Conservation (phyloP, 2,888 invertebrate genomes). For the Ashinkailepas kermadecensis region DNA sequence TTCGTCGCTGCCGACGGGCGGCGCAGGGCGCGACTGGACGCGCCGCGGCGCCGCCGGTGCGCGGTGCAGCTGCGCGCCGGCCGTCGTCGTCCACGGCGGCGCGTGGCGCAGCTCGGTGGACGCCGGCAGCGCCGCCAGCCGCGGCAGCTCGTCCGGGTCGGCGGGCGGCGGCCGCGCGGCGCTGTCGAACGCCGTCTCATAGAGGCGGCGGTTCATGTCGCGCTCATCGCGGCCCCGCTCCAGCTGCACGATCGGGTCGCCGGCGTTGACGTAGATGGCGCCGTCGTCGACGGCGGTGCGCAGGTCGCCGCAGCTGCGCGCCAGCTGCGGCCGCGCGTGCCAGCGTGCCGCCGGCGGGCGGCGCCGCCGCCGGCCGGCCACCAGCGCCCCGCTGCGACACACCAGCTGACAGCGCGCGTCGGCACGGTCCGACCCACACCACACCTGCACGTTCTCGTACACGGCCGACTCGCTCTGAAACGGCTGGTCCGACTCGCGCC, state of each 20-base stretch:
- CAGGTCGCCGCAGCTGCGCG: constrained; percentile 14
- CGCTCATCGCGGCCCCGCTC: not conserved
- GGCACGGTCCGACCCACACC: not conserved
- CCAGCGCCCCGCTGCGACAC: not conserved
- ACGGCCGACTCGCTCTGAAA: not conserved
- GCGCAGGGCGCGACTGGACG: not conserved
- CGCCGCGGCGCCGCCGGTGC: not conserved
- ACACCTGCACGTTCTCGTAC: not conserved
- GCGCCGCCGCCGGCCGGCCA: not conserved
- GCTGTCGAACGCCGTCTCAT: constrained; percentile 22
- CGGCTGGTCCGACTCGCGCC: not conserved
- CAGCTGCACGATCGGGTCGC: constrained; percentile 15
- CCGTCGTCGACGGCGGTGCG: not conserved
- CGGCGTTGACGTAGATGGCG: constrained; percentile 12
- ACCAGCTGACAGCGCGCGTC: not conserved
- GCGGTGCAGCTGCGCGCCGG: not conserved
- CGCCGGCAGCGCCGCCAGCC: not conserved
- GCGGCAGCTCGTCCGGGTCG: constrained; percentile 6
- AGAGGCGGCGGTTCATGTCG: constrained; percentile 6
- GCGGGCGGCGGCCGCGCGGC: constrained; percentile 5
- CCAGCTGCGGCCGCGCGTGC: not conserved
- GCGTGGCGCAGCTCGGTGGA: too few species aligned
- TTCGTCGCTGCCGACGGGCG: not conserved
- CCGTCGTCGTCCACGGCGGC: too few species aligned
- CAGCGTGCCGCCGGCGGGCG: not conserved